Evolutionary conservation across 92 coral and sea anemone genomes (phyloP).

Genomic region (Porites rus): DNA sequence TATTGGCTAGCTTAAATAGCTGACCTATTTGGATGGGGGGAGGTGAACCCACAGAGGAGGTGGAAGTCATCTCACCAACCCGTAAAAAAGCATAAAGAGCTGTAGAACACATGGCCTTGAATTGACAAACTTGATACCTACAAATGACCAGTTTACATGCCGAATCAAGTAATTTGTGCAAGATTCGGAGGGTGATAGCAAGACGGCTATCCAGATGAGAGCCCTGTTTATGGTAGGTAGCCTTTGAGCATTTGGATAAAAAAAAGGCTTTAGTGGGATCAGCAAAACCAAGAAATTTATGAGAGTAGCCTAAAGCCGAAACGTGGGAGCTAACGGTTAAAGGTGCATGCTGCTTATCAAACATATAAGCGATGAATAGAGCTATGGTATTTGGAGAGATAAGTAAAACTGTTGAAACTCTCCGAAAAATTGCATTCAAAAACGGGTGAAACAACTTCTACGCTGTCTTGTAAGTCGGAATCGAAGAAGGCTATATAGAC

Average conservation of each 20-base stretch:
- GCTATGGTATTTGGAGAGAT: neutral
- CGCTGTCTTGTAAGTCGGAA: constrained; percentile 62
- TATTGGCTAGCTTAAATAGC: neutral
- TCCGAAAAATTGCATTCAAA: neutral
- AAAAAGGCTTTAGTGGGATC: neutral
- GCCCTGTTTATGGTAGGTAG: neutral
- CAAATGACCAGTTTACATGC: neutral
- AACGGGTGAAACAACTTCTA: constrained; percentile 55
- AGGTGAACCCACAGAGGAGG: neutral
- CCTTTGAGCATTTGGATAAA: constrained; percentile 2
- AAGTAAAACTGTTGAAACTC: neutral
- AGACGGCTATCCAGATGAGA: neutral
- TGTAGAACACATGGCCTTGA: constrained; percentile 9
- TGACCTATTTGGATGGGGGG: no score
- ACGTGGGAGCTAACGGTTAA: neutral
- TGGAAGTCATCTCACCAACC: neutral
- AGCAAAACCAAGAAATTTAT: neutral
- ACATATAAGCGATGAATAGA: neutral
- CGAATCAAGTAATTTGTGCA: neutral
- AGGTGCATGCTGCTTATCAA: neutral
- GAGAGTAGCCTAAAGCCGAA: neutral
- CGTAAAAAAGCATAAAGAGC: neutral
- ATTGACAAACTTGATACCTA: neutral
- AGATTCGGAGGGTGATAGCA: constrained; percentile 1
- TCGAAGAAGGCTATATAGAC: constrained; percentile 59